phyloP scores from a whole-genome alignment of 2,888 invertebrate genomes.

The Pyrochroa serraticornis region DNA sequence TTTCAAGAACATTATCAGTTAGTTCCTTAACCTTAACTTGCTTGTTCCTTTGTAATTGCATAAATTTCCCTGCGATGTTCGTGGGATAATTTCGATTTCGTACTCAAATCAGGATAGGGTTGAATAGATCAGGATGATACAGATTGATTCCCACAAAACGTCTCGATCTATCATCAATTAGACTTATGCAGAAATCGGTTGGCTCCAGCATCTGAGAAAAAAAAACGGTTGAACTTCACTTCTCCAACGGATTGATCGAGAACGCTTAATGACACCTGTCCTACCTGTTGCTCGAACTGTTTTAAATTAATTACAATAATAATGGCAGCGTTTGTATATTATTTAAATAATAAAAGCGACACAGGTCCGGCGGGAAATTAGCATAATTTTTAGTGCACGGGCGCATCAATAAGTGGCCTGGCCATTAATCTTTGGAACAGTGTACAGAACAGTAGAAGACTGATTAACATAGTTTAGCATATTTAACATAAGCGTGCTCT shows the following conservation, averaged over 20 bases:
- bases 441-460: constrained; percentile 40
- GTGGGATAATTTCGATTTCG: constrained; percentile 54
- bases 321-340: constrained; percentile 41
- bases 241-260: neutral
- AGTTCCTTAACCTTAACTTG: no score
- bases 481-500: constrained; percentile 48
- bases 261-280: constrained; percentile 21
- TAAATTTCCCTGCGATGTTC: constrained; percentile 52
- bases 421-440: constrained; percentile 44
- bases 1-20: no score
- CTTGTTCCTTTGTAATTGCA: constrained; percentile 48
- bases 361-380: constrained; percentile 34
- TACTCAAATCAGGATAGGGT: constrained; percentile 48
- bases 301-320: constrained; percentile 48
- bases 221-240: no score
- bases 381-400: constrained; percentile 31
- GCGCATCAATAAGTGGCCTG: constrained; percentile 33
- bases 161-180: constrained; percentile 43
- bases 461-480: constrained; percentile 51
- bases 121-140: constrained; percentile 45
- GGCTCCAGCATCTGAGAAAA: neutral
- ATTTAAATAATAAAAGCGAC: constrained; percentile 47
- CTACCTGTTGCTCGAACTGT: constrained; percentile 27
- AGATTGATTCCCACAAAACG: constrained; percentile 45
- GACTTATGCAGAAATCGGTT: constrained; percentile 24